phyloP scores from a whole-genome alignment of 1,140 invertebrate genomes.

The Drosophila guanche region DNA sequence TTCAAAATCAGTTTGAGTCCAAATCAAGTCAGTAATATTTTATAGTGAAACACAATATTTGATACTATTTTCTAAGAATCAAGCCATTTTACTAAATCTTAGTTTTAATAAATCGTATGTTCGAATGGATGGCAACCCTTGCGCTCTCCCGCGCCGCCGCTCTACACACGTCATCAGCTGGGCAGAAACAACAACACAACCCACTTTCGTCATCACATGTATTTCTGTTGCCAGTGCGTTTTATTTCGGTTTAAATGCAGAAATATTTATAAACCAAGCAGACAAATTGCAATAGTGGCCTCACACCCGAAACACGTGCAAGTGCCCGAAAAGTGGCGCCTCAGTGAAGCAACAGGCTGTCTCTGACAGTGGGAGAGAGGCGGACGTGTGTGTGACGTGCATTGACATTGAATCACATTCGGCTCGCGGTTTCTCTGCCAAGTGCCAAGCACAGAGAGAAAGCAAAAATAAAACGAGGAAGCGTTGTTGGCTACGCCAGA shows the following conservation, averaged over 20 bases:
- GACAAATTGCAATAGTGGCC: slow-evolving; percentile 9
- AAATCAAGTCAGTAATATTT: no score
- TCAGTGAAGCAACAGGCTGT: slow-evolving; percentile 34
- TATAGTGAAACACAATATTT: background rate
- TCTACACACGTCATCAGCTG: slow-evolving; percentile 73
- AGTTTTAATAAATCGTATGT: background rate
- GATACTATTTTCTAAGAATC: background rate
- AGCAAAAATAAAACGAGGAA: slow-evolving; percentile 78
- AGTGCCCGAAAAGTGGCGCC: slow-evolving; percentile 34
- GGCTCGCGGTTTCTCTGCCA: slow-evolving; percentile 14
- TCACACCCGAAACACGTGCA: slow-evolving; percentile 56
- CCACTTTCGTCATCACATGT: slow-evolving; percentile 34
- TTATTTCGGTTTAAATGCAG: slow-evolving; percentile 37
- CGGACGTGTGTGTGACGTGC: slow-evolving; percentile 42
- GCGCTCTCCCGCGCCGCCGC: slow-evolving; percentile 53
- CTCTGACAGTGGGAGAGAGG: background rate
- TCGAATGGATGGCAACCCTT: slow-evolving; percentile 46
- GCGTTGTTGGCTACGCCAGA: slow-evolving; percentile 21
- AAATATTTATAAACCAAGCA: slow-evolving; percentile 23
- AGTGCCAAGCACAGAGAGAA: slow-evolving; percentile 31
- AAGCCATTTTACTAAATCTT: background rate
- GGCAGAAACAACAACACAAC: slow-evolving; percentile 31
- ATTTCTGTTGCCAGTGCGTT: slow-evolving; percentile 54
- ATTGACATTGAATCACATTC: slow-evolving; percentile 76
- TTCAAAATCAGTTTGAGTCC: no score